These are phyloP conservation scores for Tubulanus polymorphus DNA, from an alignment of 2,888 invertebrate species.

Conservation along the genomic window DNA sequence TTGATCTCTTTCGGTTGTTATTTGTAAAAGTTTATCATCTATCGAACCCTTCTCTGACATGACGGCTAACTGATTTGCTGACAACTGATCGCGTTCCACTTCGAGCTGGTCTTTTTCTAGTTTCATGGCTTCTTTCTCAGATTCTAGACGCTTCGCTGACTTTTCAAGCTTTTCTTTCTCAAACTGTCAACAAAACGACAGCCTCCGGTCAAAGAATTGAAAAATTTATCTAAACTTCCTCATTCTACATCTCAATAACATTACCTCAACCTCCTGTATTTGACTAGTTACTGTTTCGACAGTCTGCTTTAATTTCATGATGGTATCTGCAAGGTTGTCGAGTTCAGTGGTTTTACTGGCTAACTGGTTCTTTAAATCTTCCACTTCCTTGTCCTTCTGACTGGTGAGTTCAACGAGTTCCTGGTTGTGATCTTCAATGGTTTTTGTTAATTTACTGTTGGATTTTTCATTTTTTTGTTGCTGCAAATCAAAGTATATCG, in stretches of 20 bases:
- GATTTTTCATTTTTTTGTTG: slow-evolving; percentile 40
- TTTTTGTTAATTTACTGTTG: slow-evolving; percentile 30
- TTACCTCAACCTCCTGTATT: no score
- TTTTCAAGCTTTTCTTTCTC: slow-evolving; percentile 41
- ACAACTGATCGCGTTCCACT: slow-evolving; percentile 28
- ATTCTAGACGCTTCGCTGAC: slow-evolving; percentile 30
- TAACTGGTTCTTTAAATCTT: slow-evolving; percentile 26
- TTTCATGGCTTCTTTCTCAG: slow-evolving; percentile 30
- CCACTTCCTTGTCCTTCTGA: slow-evolving; percentile 34
- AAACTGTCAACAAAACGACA: slow-evolving; percentile 26
- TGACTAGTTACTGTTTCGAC: slow-evolving; percentile 5
- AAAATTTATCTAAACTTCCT: slow-evolving; percentile 34
- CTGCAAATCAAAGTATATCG: slow-evolving; percentile 21
- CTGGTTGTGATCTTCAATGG: slow-evolving; percentile 30
- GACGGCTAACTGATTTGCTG: slow-evolving; percentile 21
- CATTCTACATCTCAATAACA: slow-evolving; percentile 35
- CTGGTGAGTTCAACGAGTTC: slow-evolving; percentile 30
- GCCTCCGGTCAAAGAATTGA: no score
- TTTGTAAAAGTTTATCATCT: not conserved
- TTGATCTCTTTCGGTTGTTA: not conserved
- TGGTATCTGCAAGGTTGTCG: slow-evolving; percentile 11
- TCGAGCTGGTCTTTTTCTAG: slow-evolving; percentile 30
- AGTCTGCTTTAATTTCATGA: slow-evolving; percentile 5
- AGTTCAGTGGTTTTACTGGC: slow-evolving; percentile 8
- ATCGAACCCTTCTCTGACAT: slow-evolving; percentile 17